A percentile compares a stretch with the other conserved stretches of the same genome.
Conservation (phyloP, 2,888 invertebrate genomes). For the Tachina lurida region DNA sequence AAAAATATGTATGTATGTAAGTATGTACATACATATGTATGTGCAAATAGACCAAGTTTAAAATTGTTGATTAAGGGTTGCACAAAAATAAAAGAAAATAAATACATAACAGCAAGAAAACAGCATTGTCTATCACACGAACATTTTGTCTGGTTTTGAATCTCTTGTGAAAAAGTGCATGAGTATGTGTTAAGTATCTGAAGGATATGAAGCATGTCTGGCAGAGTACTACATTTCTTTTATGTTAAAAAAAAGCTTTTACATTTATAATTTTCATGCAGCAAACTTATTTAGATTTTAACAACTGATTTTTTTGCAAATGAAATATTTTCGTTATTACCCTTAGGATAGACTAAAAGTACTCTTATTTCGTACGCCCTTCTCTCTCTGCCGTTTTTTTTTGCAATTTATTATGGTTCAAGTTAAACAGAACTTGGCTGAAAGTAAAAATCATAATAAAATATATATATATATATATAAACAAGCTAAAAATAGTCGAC, state of each 20-base stretch:
- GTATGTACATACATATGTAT: neutral
- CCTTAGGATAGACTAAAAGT: slow-evolving; percentile 34
- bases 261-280: slow-evolving; percentile 17
- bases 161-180: slow-evolving; percentile 14
- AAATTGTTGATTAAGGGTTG: slow-evolving; percentile 46
- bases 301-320: slow-evolving; percentile 34
- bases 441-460: slow-evolving; percentile 38
- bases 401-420: slow-evolving; percentile 1
- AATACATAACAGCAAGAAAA: neutral
- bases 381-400: neutral
- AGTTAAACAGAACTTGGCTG: slow-evolving; percentile 17
- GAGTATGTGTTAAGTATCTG: slow-evolving; percentile 10
- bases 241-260: neutral
- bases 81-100: neutral
- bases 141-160: slow-evolving; percentile 20
- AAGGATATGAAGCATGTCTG: slow-evolving; percentile 47
- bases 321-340: slow-evolving; percentile 40
- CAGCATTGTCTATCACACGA: neutral
- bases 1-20: neutral
- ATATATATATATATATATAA: neutral
- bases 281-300: slow-evolving; percentile 47
- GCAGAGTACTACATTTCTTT: slow-evolving; percentile 18
- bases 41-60: slow-evolving; percentile 45
- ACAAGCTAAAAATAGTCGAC: slow-evolving; percentile 11
- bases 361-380: neutral